phyloP scores from a whole-genome alignment of 2,888 invertebrate genomes.

The Podotricha telesiphe region DNA sequence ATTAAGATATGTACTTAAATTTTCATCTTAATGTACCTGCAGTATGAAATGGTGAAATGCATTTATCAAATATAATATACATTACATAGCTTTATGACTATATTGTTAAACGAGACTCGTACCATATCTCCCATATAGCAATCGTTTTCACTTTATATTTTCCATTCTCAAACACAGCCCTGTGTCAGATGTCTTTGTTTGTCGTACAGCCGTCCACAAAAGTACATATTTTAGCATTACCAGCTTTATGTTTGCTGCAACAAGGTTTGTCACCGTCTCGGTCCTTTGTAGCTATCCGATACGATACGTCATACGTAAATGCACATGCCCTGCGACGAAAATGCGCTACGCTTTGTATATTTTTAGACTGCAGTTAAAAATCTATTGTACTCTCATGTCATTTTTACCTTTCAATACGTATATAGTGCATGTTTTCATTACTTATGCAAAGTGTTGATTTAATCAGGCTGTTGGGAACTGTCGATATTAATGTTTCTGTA shows the following conservation, averaged over 20 bases:
- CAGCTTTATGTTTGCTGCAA: slow-evolving; percentile 31
- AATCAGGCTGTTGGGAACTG: background rate
- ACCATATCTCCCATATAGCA: slow-evolving; percentile 26
- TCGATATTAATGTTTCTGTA: background rate
- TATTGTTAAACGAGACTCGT: background rate
- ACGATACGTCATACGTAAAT: slow-evolving; percentile 42
- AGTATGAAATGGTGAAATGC: background rate
- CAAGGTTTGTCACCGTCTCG: slow-evolving; percentile 34
- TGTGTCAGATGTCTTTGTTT: slow-evolving; percentile 53
- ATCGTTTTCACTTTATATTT: slow-evolving; percentile 49
- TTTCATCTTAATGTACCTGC: background rate
- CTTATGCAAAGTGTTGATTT: slow-evolving; percentile 3
- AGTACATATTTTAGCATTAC: slow-evolving; percentile 31
- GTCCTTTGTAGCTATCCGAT: slow-evolving; percentile 27
- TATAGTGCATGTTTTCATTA: slow-evolving; percentile 17
- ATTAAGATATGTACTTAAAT: background rate
- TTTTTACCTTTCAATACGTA: slow-evolving; percentile 38
- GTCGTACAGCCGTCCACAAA: slow-evolving; percentile 36
- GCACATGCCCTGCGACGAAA: slow-evolving; percentile 44
- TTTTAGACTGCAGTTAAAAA: slow-evolving; percentile 44
- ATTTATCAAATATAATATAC: background rate
- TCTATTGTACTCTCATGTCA: slow-evolving; percentile 40
- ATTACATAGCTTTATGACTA: background rate
- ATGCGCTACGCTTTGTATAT: slow-evolving; percentile 43
- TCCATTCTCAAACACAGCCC: slow-evolving; percentile 57